These are phyloP conservation scores for Ctenodactylus gundi DNA, from an alignment of 2,113 vertebrate genomes.

Conservation along the genomic window DNA sequence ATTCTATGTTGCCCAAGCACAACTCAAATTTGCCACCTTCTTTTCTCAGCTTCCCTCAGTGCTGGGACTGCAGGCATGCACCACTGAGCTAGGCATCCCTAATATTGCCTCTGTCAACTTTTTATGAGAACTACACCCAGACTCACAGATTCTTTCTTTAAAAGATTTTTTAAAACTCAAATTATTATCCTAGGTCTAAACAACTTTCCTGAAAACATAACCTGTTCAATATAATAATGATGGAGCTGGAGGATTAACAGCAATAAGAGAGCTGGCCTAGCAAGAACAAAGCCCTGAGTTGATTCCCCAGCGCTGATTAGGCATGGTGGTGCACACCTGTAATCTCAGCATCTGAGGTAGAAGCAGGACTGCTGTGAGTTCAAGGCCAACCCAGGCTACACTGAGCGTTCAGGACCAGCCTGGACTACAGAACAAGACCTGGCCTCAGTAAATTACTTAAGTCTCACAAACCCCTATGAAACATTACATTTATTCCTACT, in stretches of 20 bases:
- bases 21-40: not conserved
- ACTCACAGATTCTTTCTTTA: constrained; percentile 6
- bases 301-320: no score
- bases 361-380: no score
- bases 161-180: not conserved
- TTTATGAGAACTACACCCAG: not conserved
- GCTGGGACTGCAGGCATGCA: not conserved
- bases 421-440: no score
- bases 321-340: no score
- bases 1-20: not conserved
- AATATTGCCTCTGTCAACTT: not conserved
- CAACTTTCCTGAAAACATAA: constrained; percentile 27
- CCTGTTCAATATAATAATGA: not conserved
- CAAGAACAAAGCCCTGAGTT: no score
- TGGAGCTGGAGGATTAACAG: no score
- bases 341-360: no score
- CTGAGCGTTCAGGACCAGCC: no score
- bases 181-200: not conserved
- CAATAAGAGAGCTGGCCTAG: not conserved
- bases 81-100: not conserved
- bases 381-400: no score
- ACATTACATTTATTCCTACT: constrained; percentile 24
- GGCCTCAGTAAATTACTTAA: no score
- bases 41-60: not conserved
- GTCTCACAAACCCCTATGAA: constrained; percentile 8